Conservation (phyloP, 2,113 vertebrate genomes). For the Lamprologus callipterus region DNA sequence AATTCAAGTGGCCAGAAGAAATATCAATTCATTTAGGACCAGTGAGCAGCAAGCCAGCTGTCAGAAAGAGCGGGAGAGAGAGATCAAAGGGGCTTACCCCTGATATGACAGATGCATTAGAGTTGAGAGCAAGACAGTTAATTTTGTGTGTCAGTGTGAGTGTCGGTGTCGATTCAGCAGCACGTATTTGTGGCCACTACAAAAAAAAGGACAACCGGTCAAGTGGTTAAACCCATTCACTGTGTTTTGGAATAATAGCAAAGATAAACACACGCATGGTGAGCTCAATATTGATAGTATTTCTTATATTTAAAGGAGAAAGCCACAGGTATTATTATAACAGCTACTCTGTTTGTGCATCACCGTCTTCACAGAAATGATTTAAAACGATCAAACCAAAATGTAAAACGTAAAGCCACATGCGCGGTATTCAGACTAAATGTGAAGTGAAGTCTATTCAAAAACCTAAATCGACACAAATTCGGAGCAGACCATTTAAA, state of each 20-base stretch:
- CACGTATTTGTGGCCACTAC: not conserved
- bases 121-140: slow-evolving; percentile 54
- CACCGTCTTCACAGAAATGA: not conserved
- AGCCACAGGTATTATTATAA: not conserved
- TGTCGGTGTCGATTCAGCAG: slow-evolving; percentile 4
- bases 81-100: slow-evolving; percentile 50
- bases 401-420: not conserved
- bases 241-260: not conserved
- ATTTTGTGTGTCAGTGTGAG: slow-evolving; percentile 44
- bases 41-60: slow-evolving; percentile 63
- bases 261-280: not conserved
- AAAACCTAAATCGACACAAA: not conserved
- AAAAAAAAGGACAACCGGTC: not conserved
- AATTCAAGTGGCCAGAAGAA: slow-evolving; percentile 72
- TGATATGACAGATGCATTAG: slow-evolving; percentile 66
- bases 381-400: not conserved
- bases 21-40: slow-evolving; percentile 68
- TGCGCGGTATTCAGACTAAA: not conserved
- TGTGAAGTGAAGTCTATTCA: not conserved
- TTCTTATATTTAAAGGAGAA: not conserved
- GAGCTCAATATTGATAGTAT: not conserved
- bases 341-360: not conserved
- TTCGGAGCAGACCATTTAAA: not conserved
- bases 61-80: slow-evolving; percentile 42
- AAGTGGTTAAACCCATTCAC: not conserved